These are phyloP conservation scores for Platalea minor DNA, from an alignment of 2,797 vertebrate genomes.

Conservation along the genomic window DNA sequence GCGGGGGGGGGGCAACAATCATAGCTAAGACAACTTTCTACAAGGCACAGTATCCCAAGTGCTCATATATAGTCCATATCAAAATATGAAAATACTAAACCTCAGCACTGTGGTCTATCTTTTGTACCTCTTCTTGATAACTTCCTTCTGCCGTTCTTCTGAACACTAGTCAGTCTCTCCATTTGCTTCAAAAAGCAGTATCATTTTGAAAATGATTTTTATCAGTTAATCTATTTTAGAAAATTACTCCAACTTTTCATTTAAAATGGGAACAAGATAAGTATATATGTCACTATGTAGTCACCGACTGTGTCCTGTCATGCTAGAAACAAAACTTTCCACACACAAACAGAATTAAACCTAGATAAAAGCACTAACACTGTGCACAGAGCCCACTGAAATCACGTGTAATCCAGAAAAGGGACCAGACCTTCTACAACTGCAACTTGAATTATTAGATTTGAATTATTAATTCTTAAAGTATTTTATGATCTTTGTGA, in stretches of 20 bases:
- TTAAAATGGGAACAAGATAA: not conserved
- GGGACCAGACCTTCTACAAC: accelerated
- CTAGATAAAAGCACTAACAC: not conserved
- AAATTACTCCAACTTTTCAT: not conserved
- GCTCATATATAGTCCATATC: not conserved
- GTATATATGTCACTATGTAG: not conserved
- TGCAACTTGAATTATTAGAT: not conserved
- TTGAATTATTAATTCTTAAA: not conserved
- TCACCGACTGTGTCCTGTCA: accelerated
- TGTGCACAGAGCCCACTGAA: not conserved
- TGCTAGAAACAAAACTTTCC: not conserved
- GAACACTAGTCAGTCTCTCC: not conserved
- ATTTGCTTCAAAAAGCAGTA: not conserved
- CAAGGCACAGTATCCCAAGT: not conserved
- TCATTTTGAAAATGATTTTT: not conserved
- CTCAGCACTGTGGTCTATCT: not conserved
- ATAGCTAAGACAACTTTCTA: not conserved
- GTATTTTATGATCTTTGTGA: not conserved
- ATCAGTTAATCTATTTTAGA: not conserved
- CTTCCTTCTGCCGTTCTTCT: not conserved
- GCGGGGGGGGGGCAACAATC: accelerated
- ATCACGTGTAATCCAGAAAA: not conserved
- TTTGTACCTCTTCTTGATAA: not conserved
- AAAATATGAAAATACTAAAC: not conserved
- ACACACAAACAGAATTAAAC: not conserved